Evolutionary conservation across 2,888 invertebrate species (phyloP).

Genomic region (Paralinhomoeus sp.): DNA sequence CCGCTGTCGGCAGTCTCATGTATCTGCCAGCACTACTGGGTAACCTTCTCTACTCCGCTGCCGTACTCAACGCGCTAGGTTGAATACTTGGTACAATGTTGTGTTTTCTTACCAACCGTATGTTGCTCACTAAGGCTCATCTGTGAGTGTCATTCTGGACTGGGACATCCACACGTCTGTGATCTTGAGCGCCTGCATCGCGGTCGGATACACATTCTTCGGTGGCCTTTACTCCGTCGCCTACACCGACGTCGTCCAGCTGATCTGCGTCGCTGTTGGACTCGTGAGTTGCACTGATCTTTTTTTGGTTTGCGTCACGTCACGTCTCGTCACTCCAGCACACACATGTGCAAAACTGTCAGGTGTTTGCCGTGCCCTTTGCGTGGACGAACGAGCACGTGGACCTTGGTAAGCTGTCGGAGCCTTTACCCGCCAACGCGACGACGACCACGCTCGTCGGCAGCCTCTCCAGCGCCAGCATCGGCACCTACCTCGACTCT

Average conservation of each 20-base stretch:
- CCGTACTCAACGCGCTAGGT: too few species aligned
- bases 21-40: too few species aligned
- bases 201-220: constrained; percentile 85
- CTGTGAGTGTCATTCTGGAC: constrained; percentile 77
- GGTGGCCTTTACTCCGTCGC: constrained; percentile 89
- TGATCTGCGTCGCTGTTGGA: constrained; percentile 84
- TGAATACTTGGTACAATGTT: too few species aligned
- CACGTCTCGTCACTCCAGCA: background rate
- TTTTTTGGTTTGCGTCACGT: background rate
- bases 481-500: constrained; percentile 50
- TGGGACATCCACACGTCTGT: constrained; percentile 73
- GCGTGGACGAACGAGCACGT: background rate
- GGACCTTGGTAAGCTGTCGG: background rate
- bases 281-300: constrained; percentile 35
- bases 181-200: constrained; percentile 72
- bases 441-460: background rate
- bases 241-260: constrained; percentile 85
- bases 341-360: background rate
- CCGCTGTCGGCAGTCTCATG: too few species aligned
- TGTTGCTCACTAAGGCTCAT: constrained; percentile 45
- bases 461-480: background rate
- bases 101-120: too few species aligned
- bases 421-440: background rate
- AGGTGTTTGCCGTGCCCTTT: constrained; percentile 2
- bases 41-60: too few species aligned